Conservation (phyloP, 2,797 vertebrate genomes). For the Sebastes iracundus region DNA sequence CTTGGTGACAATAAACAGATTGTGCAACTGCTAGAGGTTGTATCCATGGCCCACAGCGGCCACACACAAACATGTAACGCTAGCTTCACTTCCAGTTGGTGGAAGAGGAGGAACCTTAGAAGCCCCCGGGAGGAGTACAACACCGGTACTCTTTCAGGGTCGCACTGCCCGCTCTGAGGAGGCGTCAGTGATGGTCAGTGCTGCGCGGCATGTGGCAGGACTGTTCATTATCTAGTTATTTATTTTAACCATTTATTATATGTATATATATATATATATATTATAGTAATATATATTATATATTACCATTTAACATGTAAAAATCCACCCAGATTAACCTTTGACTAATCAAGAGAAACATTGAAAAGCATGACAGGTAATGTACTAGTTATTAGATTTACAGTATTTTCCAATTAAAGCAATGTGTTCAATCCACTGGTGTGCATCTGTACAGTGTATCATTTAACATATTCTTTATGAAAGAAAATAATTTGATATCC, state of each 20-base stretch:
- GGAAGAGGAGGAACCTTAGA: slow-evolving; percentile 65
- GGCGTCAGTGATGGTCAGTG: background rate
- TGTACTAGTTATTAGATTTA: too few relatives aligned
- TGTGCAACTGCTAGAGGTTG: slow-evolving; percentile 64
- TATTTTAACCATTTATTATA: background rate
- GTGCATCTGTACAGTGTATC: rapidly evolving
- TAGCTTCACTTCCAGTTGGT: slow-evolving; percentile 52
- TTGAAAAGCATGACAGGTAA: background rate
- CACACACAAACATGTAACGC: slow-evolving; percentile 58
- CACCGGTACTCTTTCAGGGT: slow-evolving; percentile 45
- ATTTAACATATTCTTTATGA: background rate
- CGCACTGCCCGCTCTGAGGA: slow-evolving; percentile 37
- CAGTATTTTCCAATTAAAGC: background rate
- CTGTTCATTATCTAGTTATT: background rate
- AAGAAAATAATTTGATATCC: background rate
- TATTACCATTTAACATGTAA: background rate
- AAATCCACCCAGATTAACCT: background rate
- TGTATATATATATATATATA: too few relatives aligned
- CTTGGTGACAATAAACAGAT: slow-evolving; percentile 68
- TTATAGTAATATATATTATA: too few relatives aligned
- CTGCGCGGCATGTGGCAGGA: background rate
- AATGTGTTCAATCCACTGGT: background rate
- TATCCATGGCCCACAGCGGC: slow-evolving; percentile 80
- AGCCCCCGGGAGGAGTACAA: slow-evolving; percentile 15
- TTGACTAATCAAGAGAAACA: background rate